Base-by-base conservation (phyloP, 2,113 vertebrate species). In the Agapornis roseicollis region DNA sequence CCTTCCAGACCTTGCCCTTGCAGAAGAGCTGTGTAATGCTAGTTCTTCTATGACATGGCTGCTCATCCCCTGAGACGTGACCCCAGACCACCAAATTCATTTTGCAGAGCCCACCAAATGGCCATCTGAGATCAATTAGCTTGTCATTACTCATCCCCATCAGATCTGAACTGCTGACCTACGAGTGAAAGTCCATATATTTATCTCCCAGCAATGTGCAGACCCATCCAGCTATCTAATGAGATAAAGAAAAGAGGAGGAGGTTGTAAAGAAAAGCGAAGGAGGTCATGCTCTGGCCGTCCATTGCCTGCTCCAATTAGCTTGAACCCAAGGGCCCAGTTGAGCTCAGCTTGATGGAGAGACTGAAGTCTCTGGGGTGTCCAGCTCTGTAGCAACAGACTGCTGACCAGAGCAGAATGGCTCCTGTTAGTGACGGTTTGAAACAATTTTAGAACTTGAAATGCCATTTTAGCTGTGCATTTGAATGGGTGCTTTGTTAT, bases 111-210 rank as follows among this genome's bases (percentile, higher is more conserved):
- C 93, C 84, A 95, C 91, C 91, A 80, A 96, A 49, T 0, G 24
- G 93, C 94, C 94, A 82, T 91, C 93, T 89, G 95, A 95, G 93
- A 94, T 93, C 94, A 92, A 93, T 95, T 94, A 95, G 87, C 81
- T 94, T 95, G 94, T 95, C 89, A 56, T 95, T 94, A 91, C 85
- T 94, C 93, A 89, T 93, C 71, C 94, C 85, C 81, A 76, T 89
- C 95, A 93, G 89, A 56, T 69, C 53, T 94, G 96, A 96, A 89
- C 93, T 31, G 87, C 74, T 94, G 93, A 96, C 91, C 94, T 61
- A 56, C 63, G 73, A 89, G 87, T n/a, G 49, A 72, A 94, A 95
- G 95, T 85, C 78, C 39, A 3, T 70, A 42, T 31, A 94, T 77
- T 89, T 81, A 49, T 87, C 81, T 94, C 81, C 85, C 85, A 65